Percentiles rank a stretch among this genome's conserved stretches.
Conservation (phyloP, 2,888 invertebrate genomes). For the Meiosimyza decipiens region DNA sequence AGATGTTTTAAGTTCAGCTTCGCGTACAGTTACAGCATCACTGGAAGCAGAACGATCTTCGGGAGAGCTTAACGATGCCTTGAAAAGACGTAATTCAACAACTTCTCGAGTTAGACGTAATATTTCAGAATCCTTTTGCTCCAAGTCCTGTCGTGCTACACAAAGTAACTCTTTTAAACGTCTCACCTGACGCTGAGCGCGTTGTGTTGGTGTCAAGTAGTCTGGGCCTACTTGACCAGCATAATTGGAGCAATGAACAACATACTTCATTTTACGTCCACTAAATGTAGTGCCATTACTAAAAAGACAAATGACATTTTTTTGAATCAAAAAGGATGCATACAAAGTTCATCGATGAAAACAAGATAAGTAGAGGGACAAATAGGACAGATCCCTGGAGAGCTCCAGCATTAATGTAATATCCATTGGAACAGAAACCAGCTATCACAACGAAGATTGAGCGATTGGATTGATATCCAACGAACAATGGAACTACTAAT, state of each 20-base stretch:
- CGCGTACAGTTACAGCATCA: conserved; percentile 79
- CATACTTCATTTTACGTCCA: conserved; percentile 79
- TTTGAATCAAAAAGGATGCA: no score
- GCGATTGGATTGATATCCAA: no score
- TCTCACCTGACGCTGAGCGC: conserved; percentile 83
- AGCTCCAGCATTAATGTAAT: no score
- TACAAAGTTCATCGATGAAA: no score
- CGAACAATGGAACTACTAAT: no score
- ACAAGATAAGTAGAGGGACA: no score
- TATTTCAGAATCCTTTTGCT: conserved; percentile 86
- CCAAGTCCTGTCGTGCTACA: conserved; percentile 80
- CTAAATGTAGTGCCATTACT: conserved; percentile 78
- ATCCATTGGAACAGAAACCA: no score
- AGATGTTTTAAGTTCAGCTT: conserved; percentile 73
- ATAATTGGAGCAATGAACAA: conserved; percentile 86
- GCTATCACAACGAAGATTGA: no score
- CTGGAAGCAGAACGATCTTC: conserved; percentile 84
- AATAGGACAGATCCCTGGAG: no score
- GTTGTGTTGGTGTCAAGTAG: conserved; percentile 88
- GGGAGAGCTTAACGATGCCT: conserved; percentile 82
- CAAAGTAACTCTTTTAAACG: conserved; percentile 78
- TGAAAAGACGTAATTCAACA: conserved; percentile 82
- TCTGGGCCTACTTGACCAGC: conserved; percentile 82
- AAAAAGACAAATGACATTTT: not conserved
- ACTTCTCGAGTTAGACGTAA: conserved; percentile 78